These are phyloP conservation scores for Nannobrachium achirus DNA, from an alignment of 2,113 vertebrate species.

Conservation along the genomic window DNA sequence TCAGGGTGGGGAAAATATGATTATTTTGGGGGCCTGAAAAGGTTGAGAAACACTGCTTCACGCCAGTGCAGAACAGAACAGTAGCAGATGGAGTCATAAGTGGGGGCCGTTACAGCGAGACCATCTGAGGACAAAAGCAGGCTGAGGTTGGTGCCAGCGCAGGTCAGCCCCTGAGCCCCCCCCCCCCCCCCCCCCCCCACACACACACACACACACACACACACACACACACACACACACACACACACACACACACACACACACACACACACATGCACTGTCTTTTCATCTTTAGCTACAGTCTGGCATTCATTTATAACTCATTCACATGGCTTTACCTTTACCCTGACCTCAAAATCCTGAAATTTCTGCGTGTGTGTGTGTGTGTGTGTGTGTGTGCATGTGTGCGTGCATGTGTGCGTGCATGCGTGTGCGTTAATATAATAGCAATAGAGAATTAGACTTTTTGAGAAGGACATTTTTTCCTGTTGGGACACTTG, in stretches of 20 bases:
- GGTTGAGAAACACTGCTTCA: too few species aligned
- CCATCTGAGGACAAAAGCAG: constrained; percentile 28
- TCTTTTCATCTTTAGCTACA: constrained; percentile 40
- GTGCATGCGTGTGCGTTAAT: constrained; percentile 10
- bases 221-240: not conserved
- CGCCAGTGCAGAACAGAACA: too few species aligned
- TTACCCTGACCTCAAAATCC: constrained; percentile 1
- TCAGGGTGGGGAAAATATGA: too few species aligned
- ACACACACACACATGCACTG: not conserved
- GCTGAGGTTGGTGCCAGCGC: not conserved
- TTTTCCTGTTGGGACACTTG: too few species aligned
- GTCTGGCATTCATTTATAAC: constrained; percentile 51
- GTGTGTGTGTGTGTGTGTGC: not conserved
- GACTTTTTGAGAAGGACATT: too few species aligned
- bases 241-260: not conserved
- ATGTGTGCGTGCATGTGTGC: constrained; percentile 6
- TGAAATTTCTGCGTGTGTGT: not conserved
- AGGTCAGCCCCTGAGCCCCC: not conserved
- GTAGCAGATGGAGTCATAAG: too few species aligned
- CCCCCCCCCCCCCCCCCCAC: too few species aligned
- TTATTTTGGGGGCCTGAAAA: too few species aligned
- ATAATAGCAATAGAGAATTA: too few species aligned
- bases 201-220: not conserved
- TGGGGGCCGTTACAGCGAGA: not conserved
- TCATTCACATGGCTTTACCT: constrained; percentile 19